Evolutionary conservation across 1,140 invertebrate species (phyloP).

Genomic region (Drosophila ohnishii): DNA sequence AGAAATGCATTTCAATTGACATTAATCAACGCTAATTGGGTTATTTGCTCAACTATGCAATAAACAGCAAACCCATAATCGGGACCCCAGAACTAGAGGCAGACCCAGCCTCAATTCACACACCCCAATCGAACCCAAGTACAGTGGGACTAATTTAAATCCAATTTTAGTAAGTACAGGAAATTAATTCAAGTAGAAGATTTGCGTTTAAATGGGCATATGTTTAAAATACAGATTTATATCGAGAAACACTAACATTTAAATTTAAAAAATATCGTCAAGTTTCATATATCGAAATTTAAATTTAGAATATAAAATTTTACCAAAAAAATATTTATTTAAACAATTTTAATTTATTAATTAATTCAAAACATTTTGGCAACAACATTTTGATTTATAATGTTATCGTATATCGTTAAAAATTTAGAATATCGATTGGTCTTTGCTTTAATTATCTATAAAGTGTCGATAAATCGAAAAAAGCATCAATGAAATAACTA

Average conservation of each 20-base stretch:
- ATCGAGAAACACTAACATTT: background rate
- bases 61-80: slow-evolving; percentile 71
- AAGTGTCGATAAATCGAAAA: background rate
- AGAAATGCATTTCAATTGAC: slow-evolving; percentile 77
- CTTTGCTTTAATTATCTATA: too few species aligned
- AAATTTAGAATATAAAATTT: too few species aligned
- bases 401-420: too few species aligned
- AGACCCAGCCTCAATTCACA: slow-evolving; percentile 10
- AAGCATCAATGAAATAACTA: background rate
- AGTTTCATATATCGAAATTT: too few species aligned
- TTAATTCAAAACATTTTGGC: too few species aligned
- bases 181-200: background rate
- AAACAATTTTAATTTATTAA: too few species aligned
- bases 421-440: too few species aligned
- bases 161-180: background rate
- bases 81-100: slow-evolving; percentile 31
- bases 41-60: slow-evolving; percentile 74
- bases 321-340: too few species aligned
- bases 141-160: background rate
- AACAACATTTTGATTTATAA: too few species aligned
- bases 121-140: slow-evolving; percentile 14
- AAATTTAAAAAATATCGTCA: background rate
- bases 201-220: background rate
- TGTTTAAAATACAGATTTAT: background rate
- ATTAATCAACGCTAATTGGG: slow-evolving; percentile 79